Evolutionary conservation across 1,140 invertebrate species (phyloP).

Genomic region (Muscidifurax raptorellus): DNA sequence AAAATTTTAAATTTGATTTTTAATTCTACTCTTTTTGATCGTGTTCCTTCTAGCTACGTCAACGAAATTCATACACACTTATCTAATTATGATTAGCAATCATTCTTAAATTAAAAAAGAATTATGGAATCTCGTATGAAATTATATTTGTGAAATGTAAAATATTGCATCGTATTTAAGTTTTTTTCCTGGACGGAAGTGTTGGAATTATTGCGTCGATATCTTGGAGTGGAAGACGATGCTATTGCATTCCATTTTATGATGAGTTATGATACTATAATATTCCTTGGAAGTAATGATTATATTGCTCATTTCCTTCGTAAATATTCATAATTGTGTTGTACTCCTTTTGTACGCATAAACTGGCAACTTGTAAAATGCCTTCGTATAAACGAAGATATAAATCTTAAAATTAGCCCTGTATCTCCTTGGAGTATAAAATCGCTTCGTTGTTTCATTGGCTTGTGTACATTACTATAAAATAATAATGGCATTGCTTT

Average conservation of each 20-base stretch:
- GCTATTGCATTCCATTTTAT: background rate
- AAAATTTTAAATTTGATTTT: background rate
- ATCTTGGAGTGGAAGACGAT: background rate
- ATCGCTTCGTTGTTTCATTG: background rate
- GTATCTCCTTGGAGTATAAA: background rate
- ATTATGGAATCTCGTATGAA: background rate
- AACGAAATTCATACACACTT: background rate
- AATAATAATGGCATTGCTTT: background rate
- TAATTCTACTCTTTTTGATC: background rate
- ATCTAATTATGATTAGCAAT: background rate
- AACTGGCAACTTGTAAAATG: background rate
- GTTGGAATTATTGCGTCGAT: background rate
- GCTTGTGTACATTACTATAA: background rate
- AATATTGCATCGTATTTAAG: background rate
- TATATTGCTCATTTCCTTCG: background rate
- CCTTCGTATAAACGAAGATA: too few species aligned
- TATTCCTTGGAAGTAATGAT: background rate
- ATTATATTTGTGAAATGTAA: background rate
- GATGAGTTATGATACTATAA: background rate
- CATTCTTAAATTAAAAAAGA: background rate
- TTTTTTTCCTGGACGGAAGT: conserved; percentile 5
- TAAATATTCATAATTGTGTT: background rate
- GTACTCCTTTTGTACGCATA: background rate
- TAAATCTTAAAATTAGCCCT: background rate
- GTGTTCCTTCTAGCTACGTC: too few species aligned